Percentiles rank a stretch among this genome's conserved stretches.
Conservation (phyloP, 2,888 invertebrate species). For the Sesamia inferens region DNA sequence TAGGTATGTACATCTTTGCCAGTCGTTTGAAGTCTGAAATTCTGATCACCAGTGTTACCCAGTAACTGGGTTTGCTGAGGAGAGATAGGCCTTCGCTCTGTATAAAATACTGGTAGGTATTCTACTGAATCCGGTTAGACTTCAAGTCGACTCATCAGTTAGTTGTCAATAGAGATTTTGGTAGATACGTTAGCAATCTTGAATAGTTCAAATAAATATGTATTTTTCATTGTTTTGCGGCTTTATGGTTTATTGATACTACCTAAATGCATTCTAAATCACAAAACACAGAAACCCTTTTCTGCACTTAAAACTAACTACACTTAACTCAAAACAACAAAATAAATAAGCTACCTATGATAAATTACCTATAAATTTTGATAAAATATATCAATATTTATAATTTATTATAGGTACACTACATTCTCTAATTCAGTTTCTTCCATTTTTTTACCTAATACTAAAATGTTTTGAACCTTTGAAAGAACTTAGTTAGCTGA, state of each 20-base stretch:
- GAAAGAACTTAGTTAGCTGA: background rate
- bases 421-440: too few species aligned
- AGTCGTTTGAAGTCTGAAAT: too few species aligned
- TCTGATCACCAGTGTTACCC: too few species aligned
- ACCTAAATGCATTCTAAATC: background rate
- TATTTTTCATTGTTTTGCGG: background rate
- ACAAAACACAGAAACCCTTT: background rate
- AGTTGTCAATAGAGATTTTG: background rate
- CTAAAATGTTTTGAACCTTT: background rate
- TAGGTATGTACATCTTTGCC: too few species aligned
- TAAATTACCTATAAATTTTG: too few species aligned
- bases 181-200: background rate
- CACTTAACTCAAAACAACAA: background rate
- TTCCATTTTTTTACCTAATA: background rate
- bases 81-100: too few species aligned
- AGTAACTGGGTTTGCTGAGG: too few species aligned
- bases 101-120: too few species aligned
- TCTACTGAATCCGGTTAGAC: too few species aligned
- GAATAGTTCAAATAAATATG: background rate
- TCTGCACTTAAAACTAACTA: background rate
- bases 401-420: background rate
- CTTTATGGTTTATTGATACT: background rate
- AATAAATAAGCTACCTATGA: background rate
- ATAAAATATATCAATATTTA: background rate
- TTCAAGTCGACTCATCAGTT: too few species aligned